These are phyloP conservation scores for Drosophila mulleri DNA, from an alignment of 2,888 invertebrate genomes.

Conservation along the genomic window DNA sequence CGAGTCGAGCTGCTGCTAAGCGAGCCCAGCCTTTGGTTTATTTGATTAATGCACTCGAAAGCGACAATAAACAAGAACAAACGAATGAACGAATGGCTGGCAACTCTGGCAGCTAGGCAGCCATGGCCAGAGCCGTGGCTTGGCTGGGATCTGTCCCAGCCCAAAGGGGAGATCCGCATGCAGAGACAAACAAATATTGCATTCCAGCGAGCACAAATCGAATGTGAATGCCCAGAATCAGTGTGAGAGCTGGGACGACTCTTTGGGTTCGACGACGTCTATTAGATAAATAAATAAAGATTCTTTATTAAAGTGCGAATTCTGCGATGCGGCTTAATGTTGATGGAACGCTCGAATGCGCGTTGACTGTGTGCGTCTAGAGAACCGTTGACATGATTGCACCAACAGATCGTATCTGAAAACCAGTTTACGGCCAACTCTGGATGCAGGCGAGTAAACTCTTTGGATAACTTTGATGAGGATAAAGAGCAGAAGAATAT, in stretches of 20 bases:
- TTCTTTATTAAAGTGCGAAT: constrained; percentile 79
- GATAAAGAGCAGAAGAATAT: constrained; percentile 8
- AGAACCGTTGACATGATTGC: constrained; percentile 21
- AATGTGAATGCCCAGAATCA: constrained; percentile 46
- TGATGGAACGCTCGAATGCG: constrained; percentile 42
- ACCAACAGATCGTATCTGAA: constrained; percentile 13
- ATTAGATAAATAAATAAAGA: constrained; percentile 76
- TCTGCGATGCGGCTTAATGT: constrained; percentile 65
- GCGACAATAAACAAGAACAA: constrained; percentile 79
- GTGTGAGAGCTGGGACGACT: constrained; percentile 2
- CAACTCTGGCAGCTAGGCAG: constrained; percentile 8
- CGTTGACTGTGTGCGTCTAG: constrained; percentile 2
- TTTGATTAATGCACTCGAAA: constrained; percentile 81
- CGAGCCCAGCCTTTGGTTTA: constrained; percentile 26
- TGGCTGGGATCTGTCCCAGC: constrained; percentile 1
- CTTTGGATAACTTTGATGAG: constrained; percentile 13
- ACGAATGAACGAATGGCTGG: constrained; percentile 30
- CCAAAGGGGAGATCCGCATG: constrained; percentile 13
- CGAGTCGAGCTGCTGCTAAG: background rate
- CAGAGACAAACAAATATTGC: constrained; percentile 70
- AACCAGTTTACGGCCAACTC: constrained; percentile 45
- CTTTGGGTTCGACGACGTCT: constrained; percentile 49
- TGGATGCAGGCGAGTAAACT: background rate
- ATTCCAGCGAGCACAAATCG: constrained; percentile 57
- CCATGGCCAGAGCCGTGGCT: background rate